Evolutionary conservation across 37 sponge, comb jelly and placozoan species (phyloP).

Genomic region (Haliclona indistincta): DNA sequence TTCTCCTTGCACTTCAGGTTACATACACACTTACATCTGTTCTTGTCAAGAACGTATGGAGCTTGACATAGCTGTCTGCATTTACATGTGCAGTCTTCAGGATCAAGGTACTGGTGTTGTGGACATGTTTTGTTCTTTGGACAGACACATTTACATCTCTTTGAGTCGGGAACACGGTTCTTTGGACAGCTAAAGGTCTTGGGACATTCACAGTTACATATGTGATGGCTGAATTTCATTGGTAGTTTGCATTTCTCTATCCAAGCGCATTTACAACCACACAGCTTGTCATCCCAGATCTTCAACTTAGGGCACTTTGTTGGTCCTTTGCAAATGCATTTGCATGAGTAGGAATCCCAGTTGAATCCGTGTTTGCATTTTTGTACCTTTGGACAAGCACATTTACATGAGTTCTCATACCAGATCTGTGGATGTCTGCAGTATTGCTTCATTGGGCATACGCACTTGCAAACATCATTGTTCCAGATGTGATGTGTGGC

Average conservation of each 20-base stretch:
- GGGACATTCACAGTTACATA: constrained; percentile 35
- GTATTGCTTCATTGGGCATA: not conserved
- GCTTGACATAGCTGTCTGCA: constrained; percentile 1
- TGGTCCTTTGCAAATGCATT: not conserved
- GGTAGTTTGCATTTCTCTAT: not conserved
- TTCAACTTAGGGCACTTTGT: not conserved
- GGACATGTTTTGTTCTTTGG: not conserved
- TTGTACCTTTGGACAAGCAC: constrained; percentile 15
- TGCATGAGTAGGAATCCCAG: not conserved
- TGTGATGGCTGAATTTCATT: not conserved
- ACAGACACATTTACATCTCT: constrained; percentile 20
- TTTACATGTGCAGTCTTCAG: not conserved
- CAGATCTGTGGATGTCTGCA: constrained; percentile 1
- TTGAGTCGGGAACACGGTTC: not conserved
- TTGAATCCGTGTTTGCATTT: constrained; percentile 3
- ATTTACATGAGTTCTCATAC: constrained; percentile 29
- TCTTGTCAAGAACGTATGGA: constrained; percentile 28
- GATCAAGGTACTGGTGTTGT: constrained; percentile 9
- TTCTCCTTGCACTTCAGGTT: constrained; percentile 25
- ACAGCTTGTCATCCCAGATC: not conserved
- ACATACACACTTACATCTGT: constrained; percentile 52
- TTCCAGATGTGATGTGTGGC: constrained; percentile 11
- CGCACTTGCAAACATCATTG: constrained; percentile 20
- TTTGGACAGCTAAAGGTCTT: not conserved
- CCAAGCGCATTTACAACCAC: constrained; percentile 4